Evolutionary conservation across 2,797 vertebrate species (phyloP).

Genomic region (Oreochromis grahami): DNA sequence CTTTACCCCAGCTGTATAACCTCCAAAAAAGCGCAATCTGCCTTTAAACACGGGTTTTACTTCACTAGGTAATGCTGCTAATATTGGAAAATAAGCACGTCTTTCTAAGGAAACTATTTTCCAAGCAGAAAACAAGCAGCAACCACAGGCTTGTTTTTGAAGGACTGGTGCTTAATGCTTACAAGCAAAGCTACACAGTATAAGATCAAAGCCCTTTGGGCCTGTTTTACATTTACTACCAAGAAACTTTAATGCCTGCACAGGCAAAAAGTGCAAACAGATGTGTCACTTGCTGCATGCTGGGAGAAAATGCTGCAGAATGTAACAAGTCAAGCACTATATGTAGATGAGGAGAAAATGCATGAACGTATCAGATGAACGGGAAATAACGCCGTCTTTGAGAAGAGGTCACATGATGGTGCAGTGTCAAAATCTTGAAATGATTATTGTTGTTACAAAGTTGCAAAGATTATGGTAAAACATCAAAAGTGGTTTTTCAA

Average conservation of each 20-base stretch:
- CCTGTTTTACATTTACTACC: slow-evolving; percentile 47
- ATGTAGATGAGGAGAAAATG: not conserved
- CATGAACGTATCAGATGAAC: not conserved
- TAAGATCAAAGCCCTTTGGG: slow-evolving; percentile 32
- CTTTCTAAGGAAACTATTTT: not conserved
- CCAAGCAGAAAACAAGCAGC: not conserved
- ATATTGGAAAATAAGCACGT: not conserved
- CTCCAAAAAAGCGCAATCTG: not conserved
- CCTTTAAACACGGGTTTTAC: not conserved
- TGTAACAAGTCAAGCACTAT: not conserved
- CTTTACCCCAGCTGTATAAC: not conserved
- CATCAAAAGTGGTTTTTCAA: not conserved
- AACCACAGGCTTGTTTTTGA: not conserved
- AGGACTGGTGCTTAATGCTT: slow-evolving; percentile 17
- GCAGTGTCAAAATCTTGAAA: not conserved
- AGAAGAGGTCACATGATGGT: not conserved
- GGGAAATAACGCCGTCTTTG: not conserved
- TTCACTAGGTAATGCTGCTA: not conserved
- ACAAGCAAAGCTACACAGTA: slow-evolving; percentile 8
- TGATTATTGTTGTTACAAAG: not conserved
- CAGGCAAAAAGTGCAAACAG: slow-evolving; percentile 63
- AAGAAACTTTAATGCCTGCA: slow-evolving; percentile 31
- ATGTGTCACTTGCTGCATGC: slow-evolving; percentile 55
- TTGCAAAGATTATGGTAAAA: not conserved
- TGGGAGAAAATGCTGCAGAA: slow-evolving; percentile 12